Base-by-base conservation (phyloP, 2,888 invertebrate genomes). In the Eilema caniola region DNA sequence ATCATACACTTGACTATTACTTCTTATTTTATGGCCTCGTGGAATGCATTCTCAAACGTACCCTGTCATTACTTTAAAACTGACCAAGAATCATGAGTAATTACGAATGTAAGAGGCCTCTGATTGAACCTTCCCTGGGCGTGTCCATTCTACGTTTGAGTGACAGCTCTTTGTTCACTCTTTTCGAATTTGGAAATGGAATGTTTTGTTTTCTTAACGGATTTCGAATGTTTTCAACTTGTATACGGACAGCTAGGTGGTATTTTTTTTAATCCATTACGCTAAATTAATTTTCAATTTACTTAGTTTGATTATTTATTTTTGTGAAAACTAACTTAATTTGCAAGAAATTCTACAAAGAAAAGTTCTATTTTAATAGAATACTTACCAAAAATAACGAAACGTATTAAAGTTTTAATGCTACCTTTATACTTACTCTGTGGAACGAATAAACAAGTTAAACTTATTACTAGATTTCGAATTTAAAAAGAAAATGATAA, bases 61-160 rank as follows among this genome's bases (percentile, higher is more conserved):
- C 87, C 91, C 93, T 89, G 88, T 92, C 86, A 93, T 94, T 94
- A 93, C 85, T 72, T 82, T 83, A 82, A 85, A 86, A 82, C 86
- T 83, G 86, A 73, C 85, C 86, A 86, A 85, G 88, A 89, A 87
- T 88, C 86, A 86, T 86, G 82, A 88, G 86, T 89, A 90, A 91
- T 91, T 89, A 90, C 87, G 79, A 81, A 72, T 76, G 81, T 82
- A 78, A 84, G 84, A 86, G 84, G 86, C 83, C 78, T 82, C 82
- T 82, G 84, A 83, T 86, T 85, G 86, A 72, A 84, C 86, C 81
- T 82, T 85, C 81, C 75, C 81, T 83, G 86, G 92, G 92, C 90
- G 92, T 89, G 89, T 80, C 86, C 76, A 76, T 77, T 87, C 88
- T 85, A 84, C 85, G 82, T 91, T 90, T 92, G 90, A 92, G 86